Evolutionary conservation across 2,797 vertebrate genomes (phyloP), one percentile per base, ranked within the genome.

Genomic region (Podarcis lilfordi): DNA sequence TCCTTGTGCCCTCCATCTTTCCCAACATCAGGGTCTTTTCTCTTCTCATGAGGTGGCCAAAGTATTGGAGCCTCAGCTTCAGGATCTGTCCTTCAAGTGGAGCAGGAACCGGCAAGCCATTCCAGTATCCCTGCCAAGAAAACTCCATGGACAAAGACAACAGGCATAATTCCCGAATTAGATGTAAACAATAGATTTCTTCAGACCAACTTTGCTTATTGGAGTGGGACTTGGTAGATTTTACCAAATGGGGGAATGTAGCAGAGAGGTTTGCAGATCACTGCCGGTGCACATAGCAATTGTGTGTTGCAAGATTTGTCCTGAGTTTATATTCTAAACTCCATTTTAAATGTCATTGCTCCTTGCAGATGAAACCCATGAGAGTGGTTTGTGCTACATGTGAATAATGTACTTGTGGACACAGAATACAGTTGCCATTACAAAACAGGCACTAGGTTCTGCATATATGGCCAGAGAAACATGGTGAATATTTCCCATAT

Each of bases 391-490:
- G 11, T 43, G 74, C 8, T 40, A 23, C 35, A 21, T 68, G 59
- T 32, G 25, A 85, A 77, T 25, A 68, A 50, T 27, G 32, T 43
- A 37, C 40, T 50, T 25, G 40, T 17, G 92, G 85, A 50, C 66
- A 43, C 37, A 61, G 66, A 89, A 71, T 64, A 86, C 89, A 85
- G 80, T 64, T 72, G 59, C 84, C 66, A 29, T 76, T 29, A 68
- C 29, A 66, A 50, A 78, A 37, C 83, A 69, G 91, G 50, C 68
- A 86, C 84, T 91, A 83, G 40, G 40, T 45, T 3, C 0, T 8
- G 61, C 78, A 82, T 86, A 80, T 72, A 50, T 74, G 4, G 17
- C 77, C 91, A 59, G 68, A 90, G 92, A 82, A 91, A 87, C 19
- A 35, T 32, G 27, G 43, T 32, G 23, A 32, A 83, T 50, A 55